Evolutionary conservation across 2,797 vertebrate genomes (phyloP), one percentile per base, ranked within the genome.

Genomic region (Notamacropus eugenii): DNA sequence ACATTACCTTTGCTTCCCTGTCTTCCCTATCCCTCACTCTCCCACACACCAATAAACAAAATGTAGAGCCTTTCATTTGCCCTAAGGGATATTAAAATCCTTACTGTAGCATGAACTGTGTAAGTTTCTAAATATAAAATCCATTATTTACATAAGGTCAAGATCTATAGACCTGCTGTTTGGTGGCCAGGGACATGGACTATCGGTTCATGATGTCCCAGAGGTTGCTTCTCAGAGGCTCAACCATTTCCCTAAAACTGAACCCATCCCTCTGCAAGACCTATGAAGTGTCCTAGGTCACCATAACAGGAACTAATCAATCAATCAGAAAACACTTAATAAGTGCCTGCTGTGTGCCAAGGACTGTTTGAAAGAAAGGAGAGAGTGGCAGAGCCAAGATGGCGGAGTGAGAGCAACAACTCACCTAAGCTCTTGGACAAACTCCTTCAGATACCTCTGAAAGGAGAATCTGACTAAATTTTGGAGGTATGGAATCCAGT

Each of bases 11-110:
- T 93, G 11, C 14, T 93, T 27, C 58, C 8, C 22, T 11, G 1
- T 28, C 10, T 40, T 31, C 0, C 16, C 11, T 8, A 46, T 28
- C 16, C 8, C 40, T 11, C 34, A 90, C 74, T 13, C 24, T 67
- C n/a, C 57, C 1, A 93, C 54, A 9, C 0, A 90, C 29, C 24
- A 40, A 14, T 87, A 16, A 91, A 31, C 52, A 22, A 91, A 40
- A 93, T 50, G 5, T 28, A 3, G 10, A 82, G n/a, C 22, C 8
- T 92, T 54, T 57, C 90, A 55, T 40, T 12, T 31, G 82, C 34
- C 52, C 34, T 95, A 14, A 74, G 24, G 40, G 94, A 96, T 74
- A 62, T 92, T 87, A 93, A 93, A 93, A 13, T 90, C 11, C 19
- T 55, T 0, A 62, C 5, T 91, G 40, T 50, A 90, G 74, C 2